These are phyloP conservation scores for Ageneiosus marmoratus DNA, from an alignment of 2,113 vertebrate genomes.

Conservation along the genomic window DNA sequence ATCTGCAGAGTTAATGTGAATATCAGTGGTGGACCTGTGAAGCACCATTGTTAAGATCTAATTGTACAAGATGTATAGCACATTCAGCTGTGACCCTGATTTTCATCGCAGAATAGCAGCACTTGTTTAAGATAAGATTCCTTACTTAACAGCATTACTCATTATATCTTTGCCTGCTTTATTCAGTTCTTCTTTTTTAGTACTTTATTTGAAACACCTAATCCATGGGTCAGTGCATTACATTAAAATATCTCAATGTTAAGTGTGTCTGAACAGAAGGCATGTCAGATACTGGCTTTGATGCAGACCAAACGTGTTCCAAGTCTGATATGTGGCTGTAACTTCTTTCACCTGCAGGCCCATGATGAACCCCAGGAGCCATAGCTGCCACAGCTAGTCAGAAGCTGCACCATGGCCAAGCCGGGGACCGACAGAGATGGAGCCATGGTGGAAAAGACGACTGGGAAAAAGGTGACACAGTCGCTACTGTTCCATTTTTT, in stretches of 20 bases:
- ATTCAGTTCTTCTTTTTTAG: not conserved
- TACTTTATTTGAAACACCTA: not conserved
- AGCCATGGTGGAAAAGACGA: slow-evolving; percentile 96
- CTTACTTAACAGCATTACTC: not conserved
- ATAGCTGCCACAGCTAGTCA: slow-evolving; percentile 84
- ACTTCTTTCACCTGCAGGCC: slow-evolving; percentile 77
- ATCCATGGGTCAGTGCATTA: not conserved
- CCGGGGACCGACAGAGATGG: slow-evolving; percentile 92
- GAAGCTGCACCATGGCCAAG: slow-evolving; percentile 95
- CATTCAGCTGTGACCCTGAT: not conserved
- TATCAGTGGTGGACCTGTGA: not conserved
- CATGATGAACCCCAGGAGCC: slow-evolving; percentile 85
- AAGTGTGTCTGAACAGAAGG: not conserved
- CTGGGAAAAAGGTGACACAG: slow-evolving; percentile 89
- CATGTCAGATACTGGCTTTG: not conserved
- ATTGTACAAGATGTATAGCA: not conserved
- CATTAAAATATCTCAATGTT: not conserved
- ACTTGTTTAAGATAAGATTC: not conserved
- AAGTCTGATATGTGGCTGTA: not conserved
- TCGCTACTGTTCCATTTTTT: not conserved
- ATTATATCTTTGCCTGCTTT: not conserved
- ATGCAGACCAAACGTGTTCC: not conserved
- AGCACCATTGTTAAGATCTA: not conserved
- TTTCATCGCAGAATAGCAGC: not conserved
- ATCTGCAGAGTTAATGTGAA: not conserved